These are phyloP conservation scores for Cryptomyrus ogoouensis DNA, from an alignment of 2,113 vertebrate species.

Conservation along the genomic window DNA sequence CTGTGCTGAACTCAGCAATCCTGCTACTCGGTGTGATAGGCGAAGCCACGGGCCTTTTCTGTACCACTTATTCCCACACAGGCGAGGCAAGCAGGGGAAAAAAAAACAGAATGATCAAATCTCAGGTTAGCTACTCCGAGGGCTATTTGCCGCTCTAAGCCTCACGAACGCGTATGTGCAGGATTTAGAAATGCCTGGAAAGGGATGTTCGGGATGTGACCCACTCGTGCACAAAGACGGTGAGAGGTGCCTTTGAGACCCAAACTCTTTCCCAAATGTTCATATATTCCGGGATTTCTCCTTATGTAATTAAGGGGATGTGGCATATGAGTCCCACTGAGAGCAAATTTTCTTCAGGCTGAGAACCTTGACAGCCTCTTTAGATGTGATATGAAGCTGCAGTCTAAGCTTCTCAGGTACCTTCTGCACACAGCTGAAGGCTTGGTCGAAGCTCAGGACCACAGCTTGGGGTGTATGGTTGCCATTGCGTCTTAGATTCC, in stretches of 20 bases:
- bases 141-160: not conserved
- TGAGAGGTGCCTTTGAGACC: not conserved
- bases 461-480: not conserved
- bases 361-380: not conserved
- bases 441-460: not conserved
- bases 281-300: not conserved
- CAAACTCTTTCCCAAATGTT: not conserved
- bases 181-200: not conserved
- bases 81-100: not conserved
- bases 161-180: not conserved
- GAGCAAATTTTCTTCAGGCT: not conserved
- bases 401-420: not conserved
- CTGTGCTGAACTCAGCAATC: slow-evolving; percentile 49
- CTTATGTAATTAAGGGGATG: not conserved
- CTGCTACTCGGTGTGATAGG: slow-evolving; percentile 22
- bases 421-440: not conserved
- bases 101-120: not conserved
- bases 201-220: not conserved
- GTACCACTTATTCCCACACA: not conserved
- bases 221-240: not conserved
- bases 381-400: not conserved
- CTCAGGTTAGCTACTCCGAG: not conserved
- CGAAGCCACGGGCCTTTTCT: not conserved
- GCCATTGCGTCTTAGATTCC: not conserved
- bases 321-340: not conserved